Percentiles rank a stretch among this genome's conserved stretches.
These are phyloP conservation scores for Dipus sagitta DNA, from an alignment of 2,797 vertebrate species.

Conservation along the genomic window DNA sequence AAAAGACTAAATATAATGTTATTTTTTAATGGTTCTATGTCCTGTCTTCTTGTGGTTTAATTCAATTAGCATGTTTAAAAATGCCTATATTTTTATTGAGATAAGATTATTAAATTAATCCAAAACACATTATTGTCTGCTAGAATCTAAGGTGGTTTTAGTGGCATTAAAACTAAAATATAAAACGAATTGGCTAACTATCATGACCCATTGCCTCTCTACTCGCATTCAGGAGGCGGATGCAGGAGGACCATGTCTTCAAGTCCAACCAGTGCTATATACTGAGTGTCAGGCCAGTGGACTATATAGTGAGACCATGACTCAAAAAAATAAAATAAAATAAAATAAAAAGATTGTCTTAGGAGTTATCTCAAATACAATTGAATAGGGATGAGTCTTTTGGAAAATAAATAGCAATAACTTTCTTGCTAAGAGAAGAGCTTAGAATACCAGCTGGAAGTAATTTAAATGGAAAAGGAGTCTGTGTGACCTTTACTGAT, in stretches of 20 bases:
- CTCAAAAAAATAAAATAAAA: background rate
- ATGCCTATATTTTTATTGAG: slow-evolving; percentile 4
- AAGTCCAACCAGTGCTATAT: too few species aligned
- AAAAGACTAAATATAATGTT: background rate
- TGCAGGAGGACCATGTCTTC: background rate
- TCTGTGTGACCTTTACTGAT: too few species aligned
- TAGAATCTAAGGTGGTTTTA: background rate
- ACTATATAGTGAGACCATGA: background rate
- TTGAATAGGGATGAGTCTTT: too few species aligned
- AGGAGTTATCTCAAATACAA: too few species aligned
- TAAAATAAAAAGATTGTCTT: background rate
- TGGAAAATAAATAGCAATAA: too few species aligned
- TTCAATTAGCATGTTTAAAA: slow-evolving; percentile 27
- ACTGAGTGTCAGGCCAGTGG: background rate
- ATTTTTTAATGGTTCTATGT: background rate
- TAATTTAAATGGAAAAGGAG: too few species aligned
- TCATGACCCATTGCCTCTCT: background rate
- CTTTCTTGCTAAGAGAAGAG: too few species aligned
- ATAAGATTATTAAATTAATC: background rate
- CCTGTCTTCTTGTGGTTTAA: background rate
- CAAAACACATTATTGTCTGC: background rate
- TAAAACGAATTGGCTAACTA: background rate
- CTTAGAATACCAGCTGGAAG: too few species aligned
- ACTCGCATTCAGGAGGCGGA: fast-evolving
- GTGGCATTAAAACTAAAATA: background rate